Base-by-base conservation (phyloP, 2,113 vertebrate genomes). In the Corynorhinus townsendii region DNA sequence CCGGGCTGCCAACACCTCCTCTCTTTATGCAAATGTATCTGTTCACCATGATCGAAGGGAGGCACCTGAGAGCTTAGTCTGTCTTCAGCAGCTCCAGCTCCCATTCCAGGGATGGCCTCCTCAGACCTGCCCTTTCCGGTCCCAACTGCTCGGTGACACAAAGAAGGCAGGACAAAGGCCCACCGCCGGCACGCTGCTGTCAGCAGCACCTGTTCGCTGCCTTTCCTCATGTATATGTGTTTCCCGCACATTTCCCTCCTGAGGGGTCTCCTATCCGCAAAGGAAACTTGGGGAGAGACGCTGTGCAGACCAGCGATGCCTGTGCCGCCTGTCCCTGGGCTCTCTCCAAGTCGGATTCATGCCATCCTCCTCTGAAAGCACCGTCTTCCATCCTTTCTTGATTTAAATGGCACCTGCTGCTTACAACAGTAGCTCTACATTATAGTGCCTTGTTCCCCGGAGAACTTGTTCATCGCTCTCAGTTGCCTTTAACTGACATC, bases 251-350 rank as follows among this genome's bases (percentile, higher is more conserved):
- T 69, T 73, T 85, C 83, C 84, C 66, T 86, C 85, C 7, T 26
- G 38, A 75, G 72, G 93, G 83, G 30, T 47, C 79, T 93, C 26
- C 77, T 4, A 33, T 56, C 79, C 88, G 72, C 52, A 83, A 68
- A 96, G 95, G 90, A 96, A 97, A 97, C 91, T 76, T 77, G 11
- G 43, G 3, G 52, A 68, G 94, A 92, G 86, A 72, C 45, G 88
- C 92, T 92, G 92, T 0, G 24, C 86, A 92, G 94, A 91, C 76
- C 90, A 86, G 92, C 20, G 72, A 90, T 40, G 82, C 73, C 86
- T 64, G 75, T 20, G 96, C 97, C 0, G 0, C 47, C 79, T 86
- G 56, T 92, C 89, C 90, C 79, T 38, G 47, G 89, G 40, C 87
- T 96, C 81, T 89, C 43, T 72, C 95, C 75, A 95, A 85, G 95